Conservation (phyloP, 2,888 invertebrate species). For the Cylloceria caligata region DNA sequence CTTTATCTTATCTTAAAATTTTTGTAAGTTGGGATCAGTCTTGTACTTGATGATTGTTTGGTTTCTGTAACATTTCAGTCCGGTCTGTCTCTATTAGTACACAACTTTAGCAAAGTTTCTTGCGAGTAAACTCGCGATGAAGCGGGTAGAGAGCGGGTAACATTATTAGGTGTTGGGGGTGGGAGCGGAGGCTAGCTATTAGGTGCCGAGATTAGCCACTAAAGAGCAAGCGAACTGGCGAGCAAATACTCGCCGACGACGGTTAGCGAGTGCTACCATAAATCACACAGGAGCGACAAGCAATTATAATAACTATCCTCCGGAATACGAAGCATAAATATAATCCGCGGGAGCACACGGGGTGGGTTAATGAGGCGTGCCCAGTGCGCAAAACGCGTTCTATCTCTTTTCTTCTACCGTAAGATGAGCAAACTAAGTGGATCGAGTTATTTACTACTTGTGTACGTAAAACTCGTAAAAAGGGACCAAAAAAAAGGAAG, state of each 20-base stretch:
- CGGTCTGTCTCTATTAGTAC: background rate
- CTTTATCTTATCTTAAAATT: no score
- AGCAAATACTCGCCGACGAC: conserved; percentile 63
- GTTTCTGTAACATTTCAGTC: background rate
- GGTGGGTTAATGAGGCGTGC: conserved; percentile 80
- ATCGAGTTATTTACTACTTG: conserved; percentile 50
- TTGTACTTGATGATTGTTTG: no score
- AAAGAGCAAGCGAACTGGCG: conserved; percentile 78
- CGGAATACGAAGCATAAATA: conserved; percentile 77
- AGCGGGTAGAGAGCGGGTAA: conserved; percentile 8
- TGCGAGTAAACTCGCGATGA: conserved; percentile 25
- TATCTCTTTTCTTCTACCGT: conserved; percentile 49
- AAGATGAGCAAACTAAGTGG: conserved; percentile 63
- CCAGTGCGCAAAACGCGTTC: conserved; percentile 76
- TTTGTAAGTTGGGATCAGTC: no score
- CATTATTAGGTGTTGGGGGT: conserved; percentile 34
- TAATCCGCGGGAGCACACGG: conserved; percentile 76
- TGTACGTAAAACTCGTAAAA: background rate
- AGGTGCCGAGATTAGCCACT: conserved; percentile 63
- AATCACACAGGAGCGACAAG: conserved; percentile 82
- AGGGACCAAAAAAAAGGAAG: background rate
- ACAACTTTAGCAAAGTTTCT: conserved; percentile 42
- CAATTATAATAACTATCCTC: conserved; percentile 82
- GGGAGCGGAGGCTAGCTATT: conserved; percentile 77
- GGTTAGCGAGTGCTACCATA: conserved; percentile 76